These are phyloP conservation scores for Bryconaethiops microstoma DNA, from an alignment of 2,797 vertebrate genomes.

Conservation along the genomic window DNA sequence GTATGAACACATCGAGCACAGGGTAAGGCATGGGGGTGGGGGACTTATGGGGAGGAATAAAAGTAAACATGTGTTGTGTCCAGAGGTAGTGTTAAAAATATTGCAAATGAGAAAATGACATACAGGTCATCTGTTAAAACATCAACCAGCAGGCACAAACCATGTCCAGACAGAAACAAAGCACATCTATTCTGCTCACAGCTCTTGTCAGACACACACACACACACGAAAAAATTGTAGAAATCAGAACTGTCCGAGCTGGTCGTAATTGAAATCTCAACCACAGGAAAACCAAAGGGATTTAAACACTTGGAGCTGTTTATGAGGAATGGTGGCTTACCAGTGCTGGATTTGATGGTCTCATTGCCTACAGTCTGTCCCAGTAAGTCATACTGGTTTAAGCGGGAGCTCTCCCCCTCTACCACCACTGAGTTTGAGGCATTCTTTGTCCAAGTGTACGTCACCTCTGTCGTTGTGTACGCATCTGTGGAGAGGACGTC, in stretches of 20 bases:
- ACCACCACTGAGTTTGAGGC: constrained; percentile 95
- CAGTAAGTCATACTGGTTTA: constrained; percentile 96
- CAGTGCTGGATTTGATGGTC: constrained; percentile 96
- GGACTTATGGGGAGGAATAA: constrained; percentile 5
- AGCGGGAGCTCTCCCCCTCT: constrained; percentile 91
- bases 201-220: background rate
- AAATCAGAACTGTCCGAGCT: background rate
- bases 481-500: constrained; percentile 81
- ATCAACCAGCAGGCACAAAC: constrained; percentile 10
- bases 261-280: background rate
- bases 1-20: constrained; percentile 12
- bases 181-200: background rate
- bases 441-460: constrained; percentile 94
- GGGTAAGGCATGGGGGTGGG: background rate
- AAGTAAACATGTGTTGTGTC: constrained; percentile 27
- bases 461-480: constrained; percentile 96
- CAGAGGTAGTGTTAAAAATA: constrained; percentile 20
- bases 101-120: constrained; percentile 2
- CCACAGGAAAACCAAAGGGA: background rate
- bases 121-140: constrained; percentile 12
- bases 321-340: constrained; percentile 71
- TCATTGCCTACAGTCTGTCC: constrained; percentile 96
- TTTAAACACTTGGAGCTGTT: background rate
- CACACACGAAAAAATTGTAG: background rate
- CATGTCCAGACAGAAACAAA: background rate